phyloP scores from a whole-genome alignment of 2,888 invertebrate genomes.

The Heliconius cydno region DNA sequence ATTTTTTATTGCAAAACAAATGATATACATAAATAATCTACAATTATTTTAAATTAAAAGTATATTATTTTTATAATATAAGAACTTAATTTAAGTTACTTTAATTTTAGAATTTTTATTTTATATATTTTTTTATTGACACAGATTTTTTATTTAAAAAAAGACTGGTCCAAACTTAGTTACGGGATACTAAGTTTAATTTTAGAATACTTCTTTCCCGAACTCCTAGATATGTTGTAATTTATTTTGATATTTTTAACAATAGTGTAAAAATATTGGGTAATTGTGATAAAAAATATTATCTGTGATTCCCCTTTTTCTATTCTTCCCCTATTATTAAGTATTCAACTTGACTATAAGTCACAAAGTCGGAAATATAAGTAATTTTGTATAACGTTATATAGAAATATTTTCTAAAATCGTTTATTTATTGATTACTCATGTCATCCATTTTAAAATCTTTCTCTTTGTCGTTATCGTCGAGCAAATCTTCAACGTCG shows the following conservation, averaged over 20 bases:
- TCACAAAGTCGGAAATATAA: slow-evolving; percentile 9
- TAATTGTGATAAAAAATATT: slow-evolving; percentile 2
- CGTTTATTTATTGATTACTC: slow-evolving; percentile 22
- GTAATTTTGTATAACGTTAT: slow-evolving; percentile 10
- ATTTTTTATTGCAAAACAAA: neutral
- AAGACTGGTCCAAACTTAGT: slow-evolving; percentile 21
- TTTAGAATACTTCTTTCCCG: slow-evolving; percentile 8
- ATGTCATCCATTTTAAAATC: slow-evolving; percentile 35
- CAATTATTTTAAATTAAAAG: neutral
- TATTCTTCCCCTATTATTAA: neutral
- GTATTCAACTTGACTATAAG: slow-evolving; percentile 8
- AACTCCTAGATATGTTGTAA: slow-evolving; percentile 26
- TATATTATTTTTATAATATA: neutral
- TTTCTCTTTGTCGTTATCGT: slow-evolving; percentile 59
- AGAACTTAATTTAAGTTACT: neutral
- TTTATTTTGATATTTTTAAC: slow-evolving; percentile 13
- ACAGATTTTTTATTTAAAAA: slow-evolving; percentile 16
- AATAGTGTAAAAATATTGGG: slow-evolving; percentile 22
- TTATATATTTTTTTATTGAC: slow-evolving; percentile 9
- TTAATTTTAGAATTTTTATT: slow-evolving; percentile 10
- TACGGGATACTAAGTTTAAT: slow-evolving; percentile 3
- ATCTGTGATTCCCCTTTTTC: slow-evolving; percentile 14
- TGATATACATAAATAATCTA: neutral
- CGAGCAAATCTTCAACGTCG: slow-evolving; percentile 75
- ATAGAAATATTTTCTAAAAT: slow-evolving; percentile 11